phyloP scores from a whole-genome alignment of 2,113 vertebrate genomes.

The Rhinoderma darwinii region DNA sequence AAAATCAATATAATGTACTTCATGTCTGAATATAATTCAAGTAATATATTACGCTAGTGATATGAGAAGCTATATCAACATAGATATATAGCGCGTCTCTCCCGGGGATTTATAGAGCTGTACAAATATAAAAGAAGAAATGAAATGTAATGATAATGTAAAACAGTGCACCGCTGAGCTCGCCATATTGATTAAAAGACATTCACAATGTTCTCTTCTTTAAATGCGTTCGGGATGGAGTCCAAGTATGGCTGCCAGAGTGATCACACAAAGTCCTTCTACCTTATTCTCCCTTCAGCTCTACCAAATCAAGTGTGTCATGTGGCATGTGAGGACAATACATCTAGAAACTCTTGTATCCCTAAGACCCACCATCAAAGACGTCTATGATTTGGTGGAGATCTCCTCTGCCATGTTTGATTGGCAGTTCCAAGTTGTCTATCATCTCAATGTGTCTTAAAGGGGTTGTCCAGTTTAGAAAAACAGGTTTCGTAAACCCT shows the following conservation, averaged over 20 bases:
- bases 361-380: neutral
- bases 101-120: conserved; percentile 5
- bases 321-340: neutral
- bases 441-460: too few species aligned
- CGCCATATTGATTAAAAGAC: conserved; percentile 33
- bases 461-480: too few species aligned
- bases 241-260: conserved; percentile 1
- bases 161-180: neutral
- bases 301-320: neutral
- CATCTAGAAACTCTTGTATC: neutral
- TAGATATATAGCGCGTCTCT: conserved; percentile 16
- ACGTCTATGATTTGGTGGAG: too few species aligned
- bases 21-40: conserved; percentile 36
- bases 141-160: conserved; percentile 41
- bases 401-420: too few species aligned
- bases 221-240: neutral
- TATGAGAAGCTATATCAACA: conserved; percentile 26
- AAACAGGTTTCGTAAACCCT: too few species aligned
- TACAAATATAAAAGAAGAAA: conserved; percentile 41
- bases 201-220: neutral
- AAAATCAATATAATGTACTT: conserved; percentile 34
- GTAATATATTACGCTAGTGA: conserved; percentile 17
- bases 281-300: neutral
- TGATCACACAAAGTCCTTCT: neutral
- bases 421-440: too few species aligned